Evolutionary conservation across 2,113 vertebrate genomes (phyloP).

Genomic region (Elachura formosa): DNA sequence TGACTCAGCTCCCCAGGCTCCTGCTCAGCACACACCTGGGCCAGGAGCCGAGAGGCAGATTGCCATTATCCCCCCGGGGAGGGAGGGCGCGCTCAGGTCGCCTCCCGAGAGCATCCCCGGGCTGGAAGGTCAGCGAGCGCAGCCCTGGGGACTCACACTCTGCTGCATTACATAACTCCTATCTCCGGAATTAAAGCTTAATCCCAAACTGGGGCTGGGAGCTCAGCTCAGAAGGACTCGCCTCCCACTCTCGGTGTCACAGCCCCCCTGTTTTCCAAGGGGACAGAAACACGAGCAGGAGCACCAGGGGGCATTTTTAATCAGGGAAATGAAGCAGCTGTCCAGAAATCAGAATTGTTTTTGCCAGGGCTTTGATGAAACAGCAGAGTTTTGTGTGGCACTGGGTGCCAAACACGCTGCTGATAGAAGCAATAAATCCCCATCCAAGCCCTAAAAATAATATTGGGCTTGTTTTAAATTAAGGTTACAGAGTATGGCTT

Average conservation of each 20-base stretch:
- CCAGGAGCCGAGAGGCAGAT: neutral
- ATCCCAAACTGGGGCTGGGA: neutral
- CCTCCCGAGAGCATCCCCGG: no score
- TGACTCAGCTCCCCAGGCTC: neutral
- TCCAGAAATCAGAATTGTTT: neutral
- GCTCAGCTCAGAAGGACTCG: neutral
- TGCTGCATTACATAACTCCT: neutral
- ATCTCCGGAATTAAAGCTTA: conserved; percentile 50
- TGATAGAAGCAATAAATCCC: conserved; percentile 57
- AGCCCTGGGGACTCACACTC: neutral
- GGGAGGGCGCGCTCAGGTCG: neutral
- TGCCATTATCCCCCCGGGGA: neutral
- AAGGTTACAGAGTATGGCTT: conserved; percentile 25
- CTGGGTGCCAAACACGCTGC: conserved; percentile 29
- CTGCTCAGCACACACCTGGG: neutral
- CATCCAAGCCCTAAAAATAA: conserved; percentile 62
- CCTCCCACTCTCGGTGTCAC: neutral
- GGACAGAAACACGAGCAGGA: neutral
- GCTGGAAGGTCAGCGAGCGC: neutral
- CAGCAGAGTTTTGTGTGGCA: neutral
- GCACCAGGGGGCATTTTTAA: neutral
- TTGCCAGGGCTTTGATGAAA: conserved; percentile 45
- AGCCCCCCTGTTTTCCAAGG: neutral
- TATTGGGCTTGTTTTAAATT: conserved; percentile 56
- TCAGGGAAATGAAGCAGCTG: conserved; percentile 46